These are phyloP conservation scores for Ormia ochracea DNA, from an alignment of 2,888 invertebrate genomes.

Conservation along the genomic window DNA sequence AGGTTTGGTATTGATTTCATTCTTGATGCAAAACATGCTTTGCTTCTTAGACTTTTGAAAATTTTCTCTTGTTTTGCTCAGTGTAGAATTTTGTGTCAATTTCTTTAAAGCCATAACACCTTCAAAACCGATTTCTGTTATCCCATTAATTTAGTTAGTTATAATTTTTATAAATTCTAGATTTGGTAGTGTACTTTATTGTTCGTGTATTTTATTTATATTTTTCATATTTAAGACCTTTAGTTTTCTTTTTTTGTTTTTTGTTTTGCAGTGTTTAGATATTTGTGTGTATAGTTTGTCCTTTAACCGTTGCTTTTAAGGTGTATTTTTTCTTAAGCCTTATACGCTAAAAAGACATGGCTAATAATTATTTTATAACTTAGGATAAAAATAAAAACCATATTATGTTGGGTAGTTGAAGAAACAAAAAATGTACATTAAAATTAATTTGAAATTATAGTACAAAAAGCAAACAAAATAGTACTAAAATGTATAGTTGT, in stretches of 20 bases:
- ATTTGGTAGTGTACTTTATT: slow-evolving; percentile 53
- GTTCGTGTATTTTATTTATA: slow-evolving; percentile 3
- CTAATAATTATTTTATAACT: slow-evolving; percentile 57
- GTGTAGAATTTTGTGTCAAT: slow-evolving; percentile 25
- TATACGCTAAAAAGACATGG: slow-evolving; percentile 45
- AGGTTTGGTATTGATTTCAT: slow-evolving; percentile 35
- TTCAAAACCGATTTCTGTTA: slow-evolving; percentile 33
- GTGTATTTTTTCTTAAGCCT: slow-evolving; percentile 47
- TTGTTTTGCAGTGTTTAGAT: slow-evolving; percentile 30
- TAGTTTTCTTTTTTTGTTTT: not conserved
- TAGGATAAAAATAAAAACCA: slow-evolving; percentile 46
- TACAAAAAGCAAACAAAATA: slow-evolving; percentile 46
- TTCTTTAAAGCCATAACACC: slow-evolving; percentile 44
- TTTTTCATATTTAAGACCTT: slow-evolving; percentile 5
- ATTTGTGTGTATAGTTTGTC: slow-evolving; percentile 56
- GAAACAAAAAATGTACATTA: slow-evolving; percentile 40
- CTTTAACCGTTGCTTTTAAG: slow-evolving; percentile 54
- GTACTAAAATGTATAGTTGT: not conserved
- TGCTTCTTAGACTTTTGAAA: slow-evolving; percentile 2
- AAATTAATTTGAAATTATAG: slow-evolving; percentile 40
- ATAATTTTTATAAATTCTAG: slow-evolving; percentile 51
- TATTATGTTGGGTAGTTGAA: slow-evolving; percentile 25
- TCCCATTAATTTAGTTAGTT: slow-evolving; percentile 44
- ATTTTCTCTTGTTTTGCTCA: slow-evolving; percentile 4
- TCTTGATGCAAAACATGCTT: slow-evolving; percentile 51